Evolutionary conservation across 2,797 vertebrate species (phyloP).

Genomic region (Cuculus canorus): DNA sequence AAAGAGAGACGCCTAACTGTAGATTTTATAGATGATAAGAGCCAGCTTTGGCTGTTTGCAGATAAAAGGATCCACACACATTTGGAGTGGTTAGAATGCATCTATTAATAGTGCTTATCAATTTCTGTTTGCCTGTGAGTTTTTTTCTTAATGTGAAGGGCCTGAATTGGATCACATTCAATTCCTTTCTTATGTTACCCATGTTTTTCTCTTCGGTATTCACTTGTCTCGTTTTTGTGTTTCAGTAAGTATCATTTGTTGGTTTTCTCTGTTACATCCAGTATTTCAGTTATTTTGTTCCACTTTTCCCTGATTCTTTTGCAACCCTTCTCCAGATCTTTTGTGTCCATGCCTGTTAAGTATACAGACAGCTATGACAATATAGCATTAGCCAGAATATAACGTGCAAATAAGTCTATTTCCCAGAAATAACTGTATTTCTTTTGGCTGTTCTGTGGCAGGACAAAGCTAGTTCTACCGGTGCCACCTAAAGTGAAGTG

Average conservation of each 20-base stretch:
- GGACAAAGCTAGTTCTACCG: not conserved
- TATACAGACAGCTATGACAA: not conserved
- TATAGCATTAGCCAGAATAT: not conserved
- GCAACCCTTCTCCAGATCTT: not conserved
- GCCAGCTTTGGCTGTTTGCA: not conserved
- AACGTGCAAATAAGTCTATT: constrained; percentile 7
- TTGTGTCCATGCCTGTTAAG: not conserved
- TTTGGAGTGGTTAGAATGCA: not conserved
- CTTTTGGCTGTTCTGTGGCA: constrained; percentile 7
- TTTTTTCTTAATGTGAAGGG: not conserved
- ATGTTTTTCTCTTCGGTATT: not conserved
- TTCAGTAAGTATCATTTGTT: not conserved
- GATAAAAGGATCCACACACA: not conserved
- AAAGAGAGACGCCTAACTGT: not conserved
- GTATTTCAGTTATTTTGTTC: not conserved
- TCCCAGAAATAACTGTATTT: constrained; percentile 33
- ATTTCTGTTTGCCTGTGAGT: not conserved
- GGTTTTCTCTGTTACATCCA: not conserved
- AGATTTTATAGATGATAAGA: not conserved
- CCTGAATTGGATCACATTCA: not conserved
- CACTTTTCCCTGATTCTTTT: not conserved
- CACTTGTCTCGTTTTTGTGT: not conserved
- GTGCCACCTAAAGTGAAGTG: constrained; percentile 20
- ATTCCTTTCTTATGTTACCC: not conserved
- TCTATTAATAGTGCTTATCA: not conserved